A percentile compares a stretch with the other conserved stretches of the same genome.
These are phyloP conservation scores for Cactoblastis cactorum DNA, from an alignment of 2,888 invertebrate species.

Conservation along the genomic window DNA sequence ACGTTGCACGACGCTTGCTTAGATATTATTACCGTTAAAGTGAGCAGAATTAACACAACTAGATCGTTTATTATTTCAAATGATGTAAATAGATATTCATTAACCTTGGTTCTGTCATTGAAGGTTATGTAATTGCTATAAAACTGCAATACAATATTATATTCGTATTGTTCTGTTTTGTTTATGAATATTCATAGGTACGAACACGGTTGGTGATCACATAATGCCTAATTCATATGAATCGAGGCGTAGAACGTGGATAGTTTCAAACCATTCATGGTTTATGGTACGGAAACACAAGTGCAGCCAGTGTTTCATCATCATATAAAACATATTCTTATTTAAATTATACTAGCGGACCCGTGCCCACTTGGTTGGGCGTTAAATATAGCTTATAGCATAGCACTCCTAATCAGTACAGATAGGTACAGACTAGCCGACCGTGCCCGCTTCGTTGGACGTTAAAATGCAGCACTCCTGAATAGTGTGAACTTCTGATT, in stretches of 20 bases:
- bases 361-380: too few relatives aligned
- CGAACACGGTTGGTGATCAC: constrained; percentile 15
- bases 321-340: too few relatives aligned
- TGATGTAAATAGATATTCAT: constrained; percentile 29
- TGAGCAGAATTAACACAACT: constrained; percentile 25
- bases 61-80: constrained; percentile 24
- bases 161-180: constrained; percentile 4
- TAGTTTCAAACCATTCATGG: constrained; percentile 18
- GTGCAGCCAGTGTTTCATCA: constrained; percentile 2
- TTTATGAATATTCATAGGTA: constrained; percentile 18
- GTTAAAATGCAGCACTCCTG: too few relatives aligned
- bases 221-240: constrained; percentile 18
- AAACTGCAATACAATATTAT: constrained; percentile 2
- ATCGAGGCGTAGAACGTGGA: constrained; percentile 15
- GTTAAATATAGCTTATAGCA: too few relatives aligned
- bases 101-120: constrained; percentile 24
- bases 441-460: too few relatives aligned
- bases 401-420: too few relatives aligned
- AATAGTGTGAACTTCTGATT: too few relatives aligned
- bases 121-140: constrained; percentile 16
- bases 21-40: constrained; percentile 24
- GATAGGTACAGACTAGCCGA: too few relatives aligned
- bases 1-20: constrained; percentile 3
- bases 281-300: constrained; percentile 23
- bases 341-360: too few relatives aligned